These are phyloP conservation scores for Baccha elongata DNA, from an alignment of 2,888 invertebrate species.

Conservation along the genomic window DNA sequence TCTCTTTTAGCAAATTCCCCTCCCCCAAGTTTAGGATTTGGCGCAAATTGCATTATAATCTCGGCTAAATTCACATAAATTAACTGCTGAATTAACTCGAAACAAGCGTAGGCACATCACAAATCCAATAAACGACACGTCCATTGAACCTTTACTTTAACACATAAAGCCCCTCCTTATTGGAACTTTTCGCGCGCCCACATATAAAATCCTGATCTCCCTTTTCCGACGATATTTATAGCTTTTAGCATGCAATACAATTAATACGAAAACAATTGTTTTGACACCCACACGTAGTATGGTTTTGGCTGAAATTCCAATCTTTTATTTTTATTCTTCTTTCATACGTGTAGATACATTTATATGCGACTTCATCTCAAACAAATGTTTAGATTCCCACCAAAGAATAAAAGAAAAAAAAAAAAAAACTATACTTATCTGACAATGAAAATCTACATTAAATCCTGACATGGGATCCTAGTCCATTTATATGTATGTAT, in stretches of 20 bases:
- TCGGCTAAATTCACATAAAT: slow-evolving; percentile 30
- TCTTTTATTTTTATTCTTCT: background rate
- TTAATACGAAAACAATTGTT: slow-evolving; percentile 43
- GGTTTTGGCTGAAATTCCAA: slow-evolving; percentile 13
- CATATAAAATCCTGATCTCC: background rate
- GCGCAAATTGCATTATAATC: slow-evolving; percentile 23
- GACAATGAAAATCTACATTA: slow-evolving; percentile 70
- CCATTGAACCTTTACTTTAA: slow-evolving; percentile 22
- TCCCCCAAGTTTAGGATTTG: slow-evolving; percentile 10
- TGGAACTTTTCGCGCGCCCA: slow-evolving; percentile 44
- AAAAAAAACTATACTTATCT: slow-evolving; percentile 45
- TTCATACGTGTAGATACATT: background rate
- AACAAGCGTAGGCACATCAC: slow-evolving; percentile 15
- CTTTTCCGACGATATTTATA: slow-evolving; percentile 29
- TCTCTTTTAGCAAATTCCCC: background rate
- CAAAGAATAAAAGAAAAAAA: background rate
- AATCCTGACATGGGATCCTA: slow-evolving; percentile 60
- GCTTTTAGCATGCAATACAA: slow-evolving; percentile 34
- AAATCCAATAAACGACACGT: slow-evolving; percentile 29
- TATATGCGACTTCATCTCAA: background rate
- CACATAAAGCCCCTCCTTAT: slow-evolving; percentile 1
- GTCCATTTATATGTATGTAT: slow-evolving; percentile 36
- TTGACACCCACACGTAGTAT: slow-evolving; percentile 39
- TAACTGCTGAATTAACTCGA: slow-evolving; percentile 29
- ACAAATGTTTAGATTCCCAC: slow-evolving; percentile 50